Evolutionary conservation across 2,113 vertebrate species (phyloP).

Genomic region (Meriones unguiculatus): DNA sequence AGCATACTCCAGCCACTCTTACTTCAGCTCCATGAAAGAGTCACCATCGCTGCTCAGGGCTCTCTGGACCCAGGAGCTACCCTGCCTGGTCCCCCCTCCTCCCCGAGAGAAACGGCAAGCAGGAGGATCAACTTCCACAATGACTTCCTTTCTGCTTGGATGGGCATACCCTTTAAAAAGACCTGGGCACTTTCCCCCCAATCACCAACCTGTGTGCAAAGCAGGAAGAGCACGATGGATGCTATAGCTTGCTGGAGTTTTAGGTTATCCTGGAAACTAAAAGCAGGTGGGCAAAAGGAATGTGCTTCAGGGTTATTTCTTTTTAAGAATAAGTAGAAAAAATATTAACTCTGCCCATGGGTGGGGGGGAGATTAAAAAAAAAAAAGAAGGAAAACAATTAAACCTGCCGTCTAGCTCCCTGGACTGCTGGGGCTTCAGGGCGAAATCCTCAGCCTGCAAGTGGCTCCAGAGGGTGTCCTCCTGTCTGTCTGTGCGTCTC

Average conservation of each 20-base stretch:
- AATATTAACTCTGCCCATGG: conserved; percentile 72
- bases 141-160: conserved; percentile 86
- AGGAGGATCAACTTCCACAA: conserved; percentile 65
- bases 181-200: conserved; percentile 33
- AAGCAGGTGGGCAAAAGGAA: conserved; percentile 87
- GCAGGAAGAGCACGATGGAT: conserved; percentile 65
- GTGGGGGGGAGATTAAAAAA: conserved; percentile 56
- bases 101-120: conserved; percentile 79
- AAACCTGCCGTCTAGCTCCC: conserved; percentile 74
- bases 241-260: conserved; percentile 67
- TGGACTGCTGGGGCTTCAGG: conserved; percentile 68
- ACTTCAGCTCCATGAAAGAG: conserved; percentile 92
- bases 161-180: conserved; percentile 70
- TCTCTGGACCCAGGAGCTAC: conserved; percentile 90
- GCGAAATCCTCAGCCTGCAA: conserved; percentile 65
- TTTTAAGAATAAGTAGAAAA: conserved; percentile 76
- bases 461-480: conserved; percentile 72
- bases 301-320: conserved; percentile 79
- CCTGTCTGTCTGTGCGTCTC: conserved; percentile 61
- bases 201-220: conserved; percentile 77
- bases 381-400: conserved; percentile 78
- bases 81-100: conserved; percentile 88
- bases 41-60: conserved; percentile 89
- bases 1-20: conserved; percentile 97
- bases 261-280: conserved; percentile 80